These are phyloP conservation scores for Rynchops niger DNA, from an alignment of 2,113 vertebrate genomes.

Conservation along the genomic window DNA sequence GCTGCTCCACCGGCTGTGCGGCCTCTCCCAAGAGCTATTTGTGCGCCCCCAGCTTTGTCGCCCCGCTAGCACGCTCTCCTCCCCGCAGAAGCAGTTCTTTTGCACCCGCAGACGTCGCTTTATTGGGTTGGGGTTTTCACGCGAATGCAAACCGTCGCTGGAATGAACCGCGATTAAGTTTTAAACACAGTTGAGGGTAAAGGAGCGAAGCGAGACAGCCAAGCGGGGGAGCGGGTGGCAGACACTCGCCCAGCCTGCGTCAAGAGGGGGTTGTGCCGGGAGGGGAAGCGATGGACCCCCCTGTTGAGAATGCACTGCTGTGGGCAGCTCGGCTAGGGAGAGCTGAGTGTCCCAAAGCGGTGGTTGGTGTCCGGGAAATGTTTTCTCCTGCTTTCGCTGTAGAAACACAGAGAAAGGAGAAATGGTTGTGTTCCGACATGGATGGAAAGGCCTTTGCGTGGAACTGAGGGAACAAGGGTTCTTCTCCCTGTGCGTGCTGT, in stretches of 20 bases:
- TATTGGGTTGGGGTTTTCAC: background rate
- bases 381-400: background rate
- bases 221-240: background rate
- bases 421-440: background rate
- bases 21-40: background rate
- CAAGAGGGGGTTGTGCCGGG: background rate
- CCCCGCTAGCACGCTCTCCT: background rate
- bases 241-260: background rate
- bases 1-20: conserved; percentile 4
- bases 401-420: background rate
- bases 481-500: background rate
- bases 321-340: background rate
- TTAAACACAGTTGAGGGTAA: background rate
- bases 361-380: background rate
- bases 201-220: background rate
- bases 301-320: background rate
- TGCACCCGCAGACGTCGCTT: background rate
- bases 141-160: background rate
- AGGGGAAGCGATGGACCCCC: background rate
- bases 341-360: background rate
- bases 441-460: background rate
- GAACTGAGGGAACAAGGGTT: background rate
- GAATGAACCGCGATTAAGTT: background rate
- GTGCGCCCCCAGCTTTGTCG: background rate
- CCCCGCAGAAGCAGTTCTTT: background rate